Conservation (phyloP, 1,140 invertebrate genomes). For the Bathynomus jamesi region DNA sequence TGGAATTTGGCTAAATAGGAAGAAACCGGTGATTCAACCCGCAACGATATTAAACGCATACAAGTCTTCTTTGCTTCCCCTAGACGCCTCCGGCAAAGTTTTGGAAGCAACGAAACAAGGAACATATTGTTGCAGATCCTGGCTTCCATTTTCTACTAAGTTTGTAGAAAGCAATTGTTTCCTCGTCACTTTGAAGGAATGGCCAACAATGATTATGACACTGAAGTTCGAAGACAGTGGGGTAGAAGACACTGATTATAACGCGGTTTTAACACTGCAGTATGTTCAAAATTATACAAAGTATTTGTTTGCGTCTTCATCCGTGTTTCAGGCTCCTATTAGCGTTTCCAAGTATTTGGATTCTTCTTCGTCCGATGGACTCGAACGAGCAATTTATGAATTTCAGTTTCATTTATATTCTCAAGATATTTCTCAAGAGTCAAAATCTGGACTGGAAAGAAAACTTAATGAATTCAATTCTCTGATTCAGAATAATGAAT, state of each 20-base stretch:
- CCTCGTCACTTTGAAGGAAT: constrained; percentile 13
- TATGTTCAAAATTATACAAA: neutral
- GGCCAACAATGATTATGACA: constrained; percentile 7
- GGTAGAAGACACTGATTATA: no score
- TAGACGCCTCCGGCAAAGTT: neutral
- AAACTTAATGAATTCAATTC: neutral
- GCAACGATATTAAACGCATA: constrained; percentile 9
- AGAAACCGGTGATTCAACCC: no score
- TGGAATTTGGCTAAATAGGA: no score
- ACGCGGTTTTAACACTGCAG: no score
- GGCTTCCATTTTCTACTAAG: neutral
- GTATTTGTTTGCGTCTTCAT: neutral
- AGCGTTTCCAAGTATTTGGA: constrained; percentile 3
- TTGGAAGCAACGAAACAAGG: constrained; percentile 9
- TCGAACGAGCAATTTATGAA: neutral
- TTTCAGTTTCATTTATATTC: constrained; percentile 15
- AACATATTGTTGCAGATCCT: constrained; percentile 24
- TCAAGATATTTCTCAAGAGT: neutral
- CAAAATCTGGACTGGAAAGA: neutral
- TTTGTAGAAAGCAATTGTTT: constrained; percentile 19
- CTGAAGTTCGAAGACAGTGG: neutral
- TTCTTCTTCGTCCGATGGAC: neutral
- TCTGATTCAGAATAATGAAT: neutral
- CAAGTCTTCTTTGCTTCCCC: constrained; percentile 6
- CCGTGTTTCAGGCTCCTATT: constrained; percentile 1